phyloP scores from a whole-genome alignment of 2,888 invertebrate genomes.

The Eupithecia vulgata region DNA sequence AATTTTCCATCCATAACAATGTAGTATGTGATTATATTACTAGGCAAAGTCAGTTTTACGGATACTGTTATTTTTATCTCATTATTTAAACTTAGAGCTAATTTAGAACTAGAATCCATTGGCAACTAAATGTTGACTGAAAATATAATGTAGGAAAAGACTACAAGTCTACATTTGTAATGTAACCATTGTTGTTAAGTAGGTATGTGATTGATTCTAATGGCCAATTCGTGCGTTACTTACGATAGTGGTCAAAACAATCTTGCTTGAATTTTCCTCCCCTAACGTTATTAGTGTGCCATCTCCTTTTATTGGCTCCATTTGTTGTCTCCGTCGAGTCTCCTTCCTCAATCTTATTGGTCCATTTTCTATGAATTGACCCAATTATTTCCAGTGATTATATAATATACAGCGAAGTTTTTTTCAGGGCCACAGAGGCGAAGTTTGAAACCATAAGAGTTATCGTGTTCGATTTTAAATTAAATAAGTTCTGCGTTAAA shows the following conservation, averaged over 20 bases:
- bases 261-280: slow-evolving; percentile 11
- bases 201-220: background rate
- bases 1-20: no score
- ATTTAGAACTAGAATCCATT: background rate
- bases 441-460: no score
- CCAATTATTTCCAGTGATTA: slow-evolving; percentile 29
- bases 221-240: background rate
- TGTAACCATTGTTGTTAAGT: background rate
- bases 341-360: slow-evolving; percentile 19
- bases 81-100: background rate
- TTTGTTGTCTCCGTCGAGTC: slow-evolving; percentile 29
- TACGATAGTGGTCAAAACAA: slow-evolving; percentile 13
- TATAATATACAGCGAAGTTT: no score
- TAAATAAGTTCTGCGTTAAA: no score
- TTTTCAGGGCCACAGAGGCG: no score
- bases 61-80: background rate
- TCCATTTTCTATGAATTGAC: slow-evolving; percentile 26
- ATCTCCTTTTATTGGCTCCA: slow-evolving; percentile 27
- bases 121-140: background rate
- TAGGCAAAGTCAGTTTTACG: no score
- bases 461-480: no score
- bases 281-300: slow-evolving; percentile 13
- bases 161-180: background rate
- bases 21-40: no score
- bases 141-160: background rate